These are phyloP conservation scores for Labeo calbasu DNA, from an alignment of 2,797 vertebrate species.

Conservation along the genomic window DNA sequence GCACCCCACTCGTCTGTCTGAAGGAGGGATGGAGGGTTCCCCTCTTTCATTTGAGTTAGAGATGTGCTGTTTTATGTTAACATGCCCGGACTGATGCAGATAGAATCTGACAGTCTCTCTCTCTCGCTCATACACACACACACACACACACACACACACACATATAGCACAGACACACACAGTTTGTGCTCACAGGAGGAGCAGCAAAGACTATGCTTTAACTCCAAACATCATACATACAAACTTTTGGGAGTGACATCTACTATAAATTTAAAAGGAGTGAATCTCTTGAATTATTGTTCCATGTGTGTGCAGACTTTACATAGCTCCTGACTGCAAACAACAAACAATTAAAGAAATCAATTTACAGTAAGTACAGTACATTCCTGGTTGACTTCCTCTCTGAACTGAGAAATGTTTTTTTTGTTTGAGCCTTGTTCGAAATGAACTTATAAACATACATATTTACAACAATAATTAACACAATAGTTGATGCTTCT, in stretches of 20 bases:
- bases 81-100: slow-evolving; percentile 39
- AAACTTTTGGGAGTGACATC: slow-evolving; percentile 4
- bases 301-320: neutral
- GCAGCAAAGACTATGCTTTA: neutral
- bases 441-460: neutral
- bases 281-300: neutral
- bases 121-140: neutral
- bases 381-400: neutral
- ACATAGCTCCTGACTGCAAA: neutral
- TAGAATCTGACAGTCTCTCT: slow-evolving; percentile 33
- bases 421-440: neutral
- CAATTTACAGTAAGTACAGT: neutral
- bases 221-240: neutral
- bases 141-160: neutral
- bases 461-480: neutral
- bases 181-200: neutral
- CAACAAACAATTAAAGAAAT: neutral
- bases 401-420: neutral
- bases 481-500: neutral
- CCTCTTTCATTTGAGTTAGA: slow-evolving; percentile 49
- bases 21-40: slow-evolving; percentile 42
- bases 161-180: neutral
- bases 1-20: slow-evolving; percentile 48
- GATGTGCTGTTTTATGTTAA: slow-evolving; percentile 46
- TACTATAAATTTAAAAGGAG: neutral